Evolutionary conservation across 2,797 vertebrate genomes (phyloP).

Genomic region (Hipposideros larvatus): DNA sequence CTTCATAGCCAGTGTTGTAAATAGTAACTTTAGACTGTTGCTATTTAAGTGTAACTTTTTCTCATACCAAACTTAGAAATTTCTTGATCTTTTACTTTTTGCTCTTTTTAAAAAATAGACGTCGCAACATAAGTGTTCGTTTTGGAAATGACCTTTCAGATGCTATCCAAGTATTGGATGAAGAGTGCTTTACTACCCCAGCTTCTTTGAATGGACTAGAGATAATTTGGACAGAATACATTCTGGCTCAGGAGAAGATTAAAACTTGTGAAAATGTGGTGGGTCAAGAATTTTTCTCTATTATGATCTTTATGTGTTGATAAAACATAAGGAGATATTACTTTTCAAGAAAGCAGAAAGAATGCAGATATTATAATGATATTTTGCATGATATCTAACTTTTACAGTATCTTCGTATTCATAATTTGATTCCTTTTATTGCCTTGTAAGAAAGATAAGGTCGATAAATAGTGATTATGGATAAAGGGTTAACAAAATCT

Average conservation of each 20-base stretch:
- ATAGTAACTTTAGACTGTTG: conserved; percentile 44
- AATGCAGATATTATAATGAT: neutral
- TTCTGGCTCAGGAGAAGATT: conserved; percentile 86
- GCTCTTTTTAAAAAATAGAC: conserved; percentile 65
- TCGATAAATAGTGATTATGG: conserved; percentile 13
- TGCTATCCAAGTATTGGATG: conserved; percentile 86
- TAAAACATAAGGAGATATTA: neutral
- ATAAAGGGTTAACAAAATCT: conserved; percentile 35
- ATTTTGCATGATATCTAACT: conserved; percentile 21
- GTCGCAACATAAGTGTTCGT: conserved; percentile 53
- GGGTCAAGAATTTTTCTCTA: conserved; percentile 67
- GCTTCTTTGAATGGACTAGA: conserved; percentile 86
- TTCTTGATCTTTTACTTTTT: conserved; percentile 46
- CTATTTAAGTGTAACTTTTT: conserved; percentile 37
- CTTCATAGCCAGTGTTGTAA: conserved; percentile 25
- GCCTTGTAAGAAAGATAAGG: conserved; percentile 15
- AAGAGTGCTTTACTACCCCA: conserved; percentile 79
- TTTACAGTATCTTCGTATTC: conserved; percentile 17
- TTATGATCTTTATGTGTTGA: conserved; percentile 23
- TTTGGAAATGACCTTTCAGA: conserved; percentile 87
- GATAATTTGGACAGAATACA: conserved; percentile 86
- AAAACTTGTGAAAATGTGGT: conserved; percentile 84
- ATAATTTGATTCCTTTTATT: conserved; percentile 31
- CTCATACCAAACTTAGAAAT: neutral
- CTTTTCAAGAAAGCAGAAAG: conserved; percentile 31